A percentile compares a stretch with the other conserved stretches of the same genome.
phyloP scores from a whole-genome alignment of 1,140 invertebrate species.

The Temnothorax longispinosus region DNA sequence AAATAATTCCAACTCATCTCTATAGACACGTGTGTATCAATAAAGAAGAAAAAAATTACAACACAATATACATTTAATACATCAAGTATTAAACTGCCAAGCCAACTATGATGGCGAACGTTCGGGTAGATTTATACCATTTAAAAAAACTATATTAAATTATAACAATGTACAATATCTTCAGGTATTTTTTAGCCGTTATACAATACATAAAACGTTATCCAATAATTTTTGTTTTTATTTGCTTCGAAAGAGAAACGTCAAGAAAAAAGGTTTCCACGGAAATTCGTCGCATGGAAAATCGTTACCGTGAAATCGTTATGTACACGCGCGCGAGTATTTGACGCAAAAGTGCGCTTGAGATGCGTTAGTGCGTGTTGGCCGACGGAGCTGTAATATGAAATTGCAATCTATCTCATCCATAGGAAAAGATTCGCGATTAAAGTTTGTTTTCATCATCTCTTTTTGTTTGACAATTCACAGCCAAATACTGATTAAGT shows the following conservation, averaged over 20 bases:
- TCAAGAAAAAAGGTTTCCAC: background rate
- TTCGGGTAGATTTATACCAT: background rate
- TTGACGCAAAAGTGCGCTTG: slow-evolving; percentile 8
- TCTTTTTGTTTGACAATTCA: background rate
- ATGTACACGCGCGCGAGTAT: slow-evolving; percentile 44
- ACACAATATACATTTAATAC: background rate
- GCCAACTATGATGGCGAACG: background rate
- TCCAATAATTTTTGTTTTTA: background rate
- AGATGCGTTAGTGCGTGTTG: slow-evolving; percentile 21
- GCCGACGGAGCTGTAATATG: background rate
- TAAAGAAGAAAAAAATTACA: background rate
- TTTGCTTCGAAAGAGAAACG: background rate
- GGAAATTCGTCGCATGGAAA: slow-evolving; percentile 19
- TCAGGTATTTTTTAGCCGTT: background rate
- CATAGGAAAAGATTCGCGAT: background rate
- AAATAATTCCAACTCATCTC: background rate
- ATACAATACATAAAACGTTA: background rate
- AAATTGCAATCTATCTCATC: slow-evolving; percentile 31
- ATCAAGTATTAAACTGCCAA: background rate
- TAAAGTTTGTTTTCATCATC: background rate
- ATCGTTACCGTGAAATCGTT: slow-evolving; percentile 60
- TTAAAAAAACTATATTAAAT: background rate
- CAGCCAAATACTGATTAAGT: background rate
- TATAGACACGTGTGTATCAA: background rate
- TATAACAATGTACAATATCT: background rate